Conservation (phyloP, 2,797 vertebrate genomes). For the Halcyon badia region DNA sequence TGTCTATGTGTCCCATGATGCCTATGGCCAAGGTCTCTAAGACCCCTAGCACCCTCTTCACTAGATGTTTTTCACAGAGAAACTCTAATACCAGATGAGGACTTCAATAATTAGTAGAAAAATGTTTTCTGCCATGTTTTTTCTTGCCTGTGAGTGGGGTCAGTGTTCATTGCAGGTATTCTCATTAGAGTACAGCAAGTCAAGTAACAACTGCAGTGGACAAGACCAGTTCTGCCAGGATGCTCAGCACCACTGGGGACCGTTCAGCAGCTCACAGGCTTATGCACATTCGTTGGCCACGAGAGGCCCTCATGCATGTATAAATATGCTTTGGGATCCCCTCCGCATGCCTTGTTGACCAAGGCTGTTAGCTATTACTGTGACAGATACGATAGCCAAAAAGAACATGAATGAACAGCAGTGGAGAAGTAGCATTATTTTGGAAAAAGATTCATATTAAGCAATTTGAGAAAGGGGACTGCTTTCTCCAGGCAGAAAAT, state of each 20-base stretch:
- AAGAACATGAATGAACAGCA: neutral
- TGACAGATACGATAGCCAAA: neutral
- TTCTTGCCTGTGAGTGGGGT: neutral
- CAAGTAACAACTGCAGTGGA: neutral
- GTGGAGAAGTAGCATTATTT: neutral
- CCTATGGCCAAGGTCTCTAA: neutral
- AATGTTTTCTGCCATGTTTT: accelerated
- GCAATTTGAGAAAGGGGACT: neutral
- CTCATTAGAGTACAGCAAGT: neutral
- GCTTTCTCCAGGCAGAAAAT: constrained; percentile 5
- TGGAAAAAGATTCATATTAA: neutral
- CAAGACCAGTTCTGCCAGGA: neutral
- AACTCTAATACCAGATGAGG: neutral
- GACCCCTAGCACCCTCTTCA: accelerated
- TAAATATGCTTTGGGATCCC: neutral
- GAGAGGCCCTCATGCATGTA: accelerated
- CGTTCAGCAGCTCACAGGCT: neutral
- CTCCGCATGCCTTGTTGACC: neutral
- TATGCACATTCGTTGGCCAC: accelerated
- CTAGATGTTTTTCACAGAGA: neutral
- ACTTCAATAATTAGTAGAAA: neutral
- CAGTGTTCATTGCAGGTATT: neutral
- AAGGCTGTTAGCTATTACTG: neutral
- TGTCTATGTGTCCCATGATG: neutral
- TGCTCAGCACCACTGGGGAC: accelerated